A percentile compares a stretch with the other conserved stretches of the same genome.
Conservation (phyloP, 1,140 invertebrate species). For the Caenorhabditis latens region DNA sequence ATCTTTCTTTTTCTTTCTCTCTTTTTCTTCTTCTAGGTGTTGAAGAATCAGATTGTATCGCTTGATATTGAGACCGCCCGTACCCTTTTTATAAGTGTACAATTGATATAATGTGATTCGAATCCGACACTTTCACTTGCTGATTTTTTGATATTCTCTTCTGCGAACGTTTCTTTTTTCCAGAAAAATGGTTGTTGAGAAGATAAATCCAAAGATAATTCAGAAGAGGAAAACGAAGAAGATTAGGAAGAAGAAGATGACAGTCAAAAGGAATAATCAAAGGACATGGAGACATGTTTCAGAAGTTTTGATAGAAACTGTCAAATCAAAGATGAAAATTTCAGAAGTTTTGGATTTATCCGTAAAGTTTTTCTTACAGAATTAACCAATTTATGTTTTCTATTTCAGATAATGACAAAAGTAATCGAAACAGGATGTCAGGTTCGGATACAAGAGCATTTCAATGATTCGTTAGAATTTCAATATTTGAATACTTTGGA, state of each 20-base stretch:
- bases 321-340: background rate
- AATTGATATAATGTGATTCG: background rate
- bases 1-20: background rate
- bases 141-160: background rate
- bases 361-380: background rate
- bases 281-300: background rate
- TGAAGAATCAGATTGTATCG: background rate
- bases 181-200: background rate
- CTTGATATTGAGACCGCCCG: background rate
- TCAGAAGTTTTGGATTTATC: conserved; percentile 3
- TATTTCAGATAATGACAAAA: background rate
- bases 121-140: background rate
- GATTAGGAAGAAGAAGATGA: background rate
- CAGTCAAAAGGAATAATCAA: background rate
- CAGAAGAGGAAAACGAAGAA: background rate
- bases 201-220: background rate
- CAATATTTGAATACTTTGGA: conserved; percentile 1
- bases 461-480: background rate
- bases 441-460: background rate
- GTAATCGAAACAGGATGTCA: background rate
- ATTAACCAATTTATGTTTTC: background rate
- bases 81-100: background rate
- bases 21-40: background rate
- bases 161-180: background rate
- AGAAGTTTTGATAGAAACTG: background rate